phyloP scores from a whole-genome alignment of 2,113 vertebrate genomes.

The Gopherus evgoodei region DNA sequence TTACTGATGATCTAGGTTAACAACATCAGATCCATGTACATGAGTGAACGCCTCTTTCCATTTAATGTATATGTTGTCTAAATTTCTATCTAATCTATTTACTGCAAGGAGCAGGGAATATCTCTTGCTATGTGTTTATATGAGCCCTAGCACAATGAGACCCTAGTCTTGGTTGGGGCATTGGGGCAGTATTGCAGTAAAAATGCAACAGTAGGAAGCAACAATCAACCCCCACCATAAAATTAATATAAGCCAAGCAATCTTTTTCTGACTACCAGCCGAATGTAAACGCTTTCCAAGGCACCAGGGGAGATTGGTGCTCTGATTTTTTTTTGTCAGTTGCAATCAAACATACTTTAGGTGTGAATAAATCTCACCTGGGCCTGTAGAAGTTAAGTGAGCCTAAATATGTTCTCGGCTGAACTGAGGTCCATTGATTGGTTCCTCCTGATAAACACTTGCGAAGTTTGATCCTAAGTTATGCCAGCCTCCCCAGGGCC shows the following conservation, averaged over 20 bases:
- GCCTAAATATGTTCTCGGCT: background rate
- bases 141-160: background rate
- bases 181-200: background rate
- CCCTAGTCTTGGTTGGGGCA: background rate
- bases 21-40: too few species aligned
- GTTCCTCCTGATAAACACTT: background rate
- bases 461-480: background rate
- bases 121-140: background rate
- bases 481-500: background rate
- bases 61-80: background rate
- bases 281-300: background rate
- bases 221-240: background rate
- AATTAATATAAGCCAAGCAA: background rate
- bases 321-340: background rate
- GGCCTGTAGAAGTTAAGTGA: background rate
- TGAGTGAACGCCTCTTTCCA: too few species aligned
- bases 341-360: background rate
- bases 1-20: too few species aligned
- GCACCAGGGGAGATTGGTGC: background rate
- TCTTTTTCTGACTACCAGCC: background rate
- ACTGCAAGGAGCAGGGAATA: background rate
- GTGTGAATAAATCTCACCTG: background rate
- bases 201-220: background rate
- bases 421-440: background rate
- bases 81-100: background rate